Evolutionary conservation across 2,113 vertebrate genomes (phyloP), one percentile per base, ranked within the genome.

Genomic region (Lampris megalopsis): DNA sequence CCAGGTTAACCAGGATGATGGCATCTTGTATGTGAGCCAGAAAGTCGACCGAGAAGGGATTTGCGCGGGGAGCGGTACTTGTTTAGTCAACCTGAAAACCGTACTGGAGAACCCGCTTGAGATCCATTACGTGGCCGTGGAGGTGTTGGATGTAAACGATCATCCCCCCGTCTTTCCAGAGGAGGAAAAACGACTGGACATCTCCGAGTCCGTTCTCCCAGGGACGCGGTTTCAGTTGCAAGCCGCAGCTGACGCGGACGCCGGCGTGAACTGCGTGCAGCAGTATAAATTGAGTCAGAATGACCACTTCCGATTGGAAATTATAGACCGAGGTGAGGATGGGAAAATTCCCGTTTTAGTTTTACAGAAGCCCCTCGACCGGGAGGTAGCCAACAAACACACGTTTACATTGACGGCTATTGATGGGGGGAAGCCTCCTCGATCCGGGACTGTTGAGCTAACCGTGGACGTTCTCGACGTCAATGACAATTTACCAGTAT

Each of bases 131-230:
- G 92, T 95, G 52, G 10, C 89, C 10, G 80, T 95, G 65, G 92
- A 94, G 58, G 81, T 96, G 68, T 79, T 84, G 41, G 95, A 96
- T 50, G 60, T 96, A 52, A 96, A 92, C 65, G 93, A 97, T 54
- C 93, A 96, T 5, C 68, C 91, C 0, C 95, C 94, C 0, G 7
- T 57, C 4, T 96, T 96, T 65, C 60, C 92, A 0, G 81, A 86
- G 9, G 82, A 66, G 5, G 74, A 91, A 6, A 92, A 94, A 70
- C 11, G 1, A 6, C 64, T 93, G 60, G 43, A 91, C 42, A 94
- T 96, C 41, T 67, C 64, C 0, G 95, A 96, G 42, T 81, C 88
- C 0, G 60, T 85, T 1, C 43, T 79, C 24, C 81, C 87, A 0
- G 95, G 94, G 2, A 88, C 88, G 0, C 58, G 88, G 24, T 94